phyloP scores from a whole-genome alignment of 2,113 vertebrate genomes.

The Melanocharis versteri region DNA sequence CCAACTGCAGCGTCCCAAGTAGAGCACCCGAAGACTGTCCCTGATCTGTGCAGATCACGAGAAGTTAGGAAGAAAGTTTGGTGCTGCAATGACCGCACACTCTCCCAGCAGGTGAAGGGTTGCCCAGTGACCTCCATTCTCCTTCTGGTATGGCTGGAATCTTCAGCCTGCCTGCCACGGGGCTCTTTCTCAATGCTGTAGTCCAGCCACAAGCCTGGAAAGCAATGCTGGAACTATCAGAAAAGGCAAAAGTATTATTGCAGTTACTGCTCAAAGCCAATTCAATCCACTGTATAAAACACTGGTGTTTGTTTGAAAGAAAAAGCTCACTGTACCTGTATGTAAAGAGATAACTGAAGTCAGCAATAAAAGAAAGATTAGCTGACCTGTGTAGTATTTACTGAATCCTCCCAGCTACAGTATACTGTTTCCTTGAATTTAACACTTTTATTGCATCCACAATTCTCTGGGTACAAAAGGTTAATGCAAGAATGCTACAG shows the following conservation, averaged over 20 bases:
- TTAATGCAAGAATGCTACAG: not conserved
- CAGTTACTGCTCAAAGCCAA: not conserved
- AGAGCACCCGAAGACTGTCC: no score
- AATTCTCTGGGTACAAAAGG: not conserved
- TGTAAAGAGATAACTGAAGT: not conserved
- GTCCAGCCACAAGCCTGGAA: not conserved
- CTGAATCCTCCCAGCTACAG: not conserved
- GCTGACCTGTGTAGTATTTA: not conserved
- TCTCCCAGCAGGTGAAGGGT: accelerated
- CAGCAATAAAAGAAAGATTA: not conserved
- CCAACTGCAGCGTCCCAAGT: not conserved
- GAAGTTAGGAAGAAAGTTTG: not conserved
- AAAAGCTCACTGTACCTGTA: not conserved
- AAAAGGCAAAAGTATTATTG: not conserved
- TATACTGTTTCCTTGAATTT: not conserved
- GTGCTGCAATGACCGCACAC: accelerated
- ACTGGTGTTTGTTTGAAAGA: not conserved
- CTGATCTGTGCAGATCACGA: not conserved
- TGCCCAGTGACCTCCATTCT: not conserved
- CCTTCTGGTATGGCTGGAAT: not conserved
- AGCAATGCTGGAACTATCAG: not conserved
- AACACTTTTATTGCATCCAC: not conserved
- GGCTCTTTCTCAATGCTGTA: not conserved
- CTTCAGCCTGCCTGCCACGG: not conserved
- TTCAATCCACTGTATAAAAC: not conserved